Percentiles rank a stretch among this genome's conserved stretches.
Conservation (phyloP, 1,140 invertebrate genomes). For the Akabosia matsudoensis region DNA sequence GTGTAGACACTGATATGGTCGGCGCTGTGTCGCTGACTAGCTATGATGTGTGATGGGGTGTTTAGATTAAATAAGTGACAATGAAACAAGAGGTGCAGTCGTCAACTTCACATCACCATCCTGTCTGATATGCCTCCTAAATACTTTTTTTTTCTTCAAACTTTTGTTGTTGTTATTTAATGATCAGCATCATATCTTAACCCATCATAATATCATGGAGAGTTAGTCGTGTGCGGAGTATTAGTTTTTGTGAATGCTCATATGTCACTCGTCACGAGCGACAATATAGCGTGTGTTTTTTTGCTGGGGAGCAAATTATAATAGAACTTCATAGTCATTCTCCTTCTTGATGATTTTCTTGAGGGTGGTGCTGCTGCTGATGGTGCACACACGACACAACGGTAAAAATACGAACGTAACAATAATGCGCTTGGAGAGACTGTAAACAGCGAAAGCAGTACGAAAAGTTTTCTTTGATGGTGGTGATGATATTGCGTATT, state of each 20-base stretch:
- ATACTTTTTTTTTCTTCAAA: background rate
- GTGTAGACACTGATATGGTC: too few relatives aligned
- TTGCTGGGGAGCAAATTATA: background rate
- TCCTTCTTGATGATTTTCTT: background rate
- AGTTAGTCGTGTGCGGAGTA: background rate
- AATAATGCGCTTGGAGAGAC: too few relatives aligned
- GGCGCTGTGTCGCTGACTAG: too few relatives aligned
- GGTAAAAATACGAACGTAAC: background rate
- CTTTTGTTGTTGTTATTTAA: background rate
- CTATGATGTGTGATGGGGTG: background rate
- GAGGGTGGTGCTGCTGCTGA: slow-evolving; percentile 3
- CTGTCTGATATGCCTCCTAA: background rate
- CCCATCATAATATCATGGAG: background rate
- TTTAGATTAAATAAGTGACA: background rate
- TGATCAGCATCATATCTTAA: background rate
- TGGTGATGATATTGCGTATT: slow-evolving; percentile 1
- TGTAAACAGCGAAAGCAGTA: background rate
- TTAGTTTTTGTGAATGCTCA: slow-evolving; percentile 1
- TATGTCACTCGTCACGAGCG: background rate
- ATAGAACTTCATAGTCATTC: background rate
- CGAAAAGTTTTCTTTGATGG: background rate
- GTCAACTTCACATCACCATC: background rate
- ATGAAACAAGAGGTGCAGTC: background rate
- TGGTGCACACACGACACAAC: slow-evolving; percentile 21
- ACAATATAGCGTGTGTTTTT: background rate